These are phyloP conservation scores for Melanaphis sacchari DNA, from an alignment of 1,140 invertebrate species.

Conservation along the genomic window DNA sequence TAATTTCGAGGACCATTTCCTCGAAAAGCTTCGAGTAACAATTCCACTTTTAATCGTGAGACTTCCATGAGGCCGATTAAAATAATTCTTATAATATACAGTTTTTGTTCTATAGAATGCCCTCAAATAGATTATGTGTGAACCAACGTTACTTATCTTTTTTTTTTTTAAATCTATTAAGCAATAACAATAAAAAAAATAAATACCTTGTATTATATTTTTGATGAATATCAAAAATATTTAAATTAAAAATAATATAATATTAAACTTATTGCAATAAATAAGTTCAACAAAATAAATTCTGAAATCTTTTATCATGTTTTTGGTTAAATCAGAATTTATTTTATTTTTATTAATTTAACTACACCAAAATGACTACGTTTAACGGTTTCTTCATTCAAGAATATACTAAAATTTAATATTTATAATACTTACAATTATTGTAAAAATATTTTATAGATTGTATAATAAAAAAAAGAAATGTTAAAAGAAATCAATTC, in stretches of 20 bases:
- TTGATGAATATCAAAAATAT: background rate
- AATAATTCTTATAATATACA: background rate
- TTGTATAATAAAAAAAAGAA: too few relatives aligned
- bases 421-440: too few relatives aligned
- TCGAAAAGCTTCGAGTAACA: background rate
- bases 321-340: background rate
- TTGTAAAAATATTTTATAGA: too few relatives aligned
- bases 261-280: background rate
- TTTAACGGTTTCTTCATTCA: too few relatives aligned
- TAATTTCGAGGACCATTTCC: slow-evolving; percentile 28
- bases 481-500: too few relatives aligned
- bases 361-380: too few relatives aligned
- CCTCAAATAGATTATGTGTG: background rate
- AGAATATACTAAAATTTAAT: too few relatives aligned
- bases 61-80: background rate
- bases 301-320: background rate
- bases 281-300: background rate
- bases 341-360: background rate
- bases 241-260: background rate
- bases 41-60: background rate
- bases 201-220: background rate
- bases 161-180: background rate
- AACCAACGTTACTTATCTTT: background rate
- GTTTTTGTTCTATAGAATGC: background rate
- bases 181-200: background rate